Evolutionary conservation across 2,888 invertebrate genomes (phyloP).

Genomic region (Chydorus sphaericus): DNA sequence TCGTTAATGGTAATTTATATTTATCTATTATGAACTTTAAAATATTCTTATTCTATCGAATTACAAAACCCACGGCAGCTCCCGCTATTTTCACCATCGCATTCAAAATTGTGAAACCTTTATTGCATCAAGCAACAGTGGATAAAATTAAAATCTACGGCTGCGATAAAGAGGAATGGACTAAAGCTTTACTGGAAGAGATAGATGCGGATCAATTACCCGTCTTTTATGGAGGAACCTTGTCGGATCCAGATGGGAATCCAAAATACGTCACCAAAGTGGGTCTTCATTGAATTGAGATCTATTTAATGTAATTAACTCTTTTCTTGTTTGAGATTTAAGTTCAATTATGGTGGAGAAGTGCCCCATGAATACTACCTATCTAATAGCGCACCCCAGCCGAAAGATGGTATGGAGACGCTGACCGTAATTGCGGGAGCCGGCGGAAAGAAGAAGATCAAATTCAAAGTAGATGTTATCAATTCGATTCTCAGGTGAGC

Average conservation of each 20-base stretch:
- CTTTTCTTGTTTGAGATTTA: not conserved
- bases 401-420: not conserved
- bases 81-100: constrained; percentile 31
- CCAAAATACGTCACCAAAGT: too few relatives aligned
- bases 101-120: constrained; percentile 30
- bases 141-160: constrained; percentile 29
- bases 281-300: too few relatives aligned
- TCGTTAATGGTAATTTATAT: constrained; percentile 33
- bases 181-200: constrained; percentile 43
- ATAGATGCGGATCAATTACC: constrained; percentile 55
- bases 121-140: constrained; percentile 31
- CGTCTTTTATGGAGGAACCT: constrained; percentile 54
- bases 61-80: constrained; percentile 28
- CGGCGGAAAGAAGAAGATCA: constrained; percentile 33
- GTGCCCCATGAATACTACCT: constrained; percentile 7
- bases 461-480: constrained; percentile 50
- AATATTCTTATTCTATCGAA: too few relatives aligned
- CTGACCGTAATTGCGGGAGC: not conserved
- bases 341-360: constrained; percentile 10
- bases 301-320: too few relatives aligned
- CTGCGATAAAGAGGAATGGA: not conserved
- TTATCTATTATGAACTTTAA: too few relatives aligned
- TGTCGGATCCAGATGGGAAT: constrained; percentile 56
- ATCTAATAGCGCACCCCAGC: not conserved
- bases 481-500: constrained; percentile 63